These are phyloP conservation scores for Bilobella aurantiaca DNA, from an alignment of 1,140 invertebrate genomes.

Conservation along the genomic window DNA sequence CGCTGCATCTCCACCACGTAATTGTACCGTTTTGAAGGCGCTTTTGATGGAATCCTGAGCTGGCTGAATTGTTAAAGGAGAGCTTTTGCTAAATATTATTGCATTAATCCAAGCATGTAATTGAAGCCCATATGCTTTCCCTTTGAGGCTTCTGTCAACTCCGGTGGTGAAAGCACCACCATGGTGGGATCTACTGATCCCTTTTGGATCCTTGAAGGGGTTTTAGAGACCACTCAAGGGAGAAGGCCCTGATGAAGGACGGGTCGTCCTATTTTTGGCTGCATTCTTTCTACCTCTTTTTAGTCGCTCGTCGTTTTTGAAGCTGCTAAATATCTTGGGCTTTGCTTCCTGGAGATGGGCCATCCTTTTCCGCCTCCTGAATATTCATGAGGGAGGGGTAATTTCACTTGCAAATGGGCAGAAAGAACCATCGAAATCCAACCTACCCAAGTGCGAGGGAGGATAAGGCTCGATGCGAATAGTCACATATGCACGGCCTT, in stretches of 20 bases:
- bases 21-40: no score
- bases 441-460: no score
- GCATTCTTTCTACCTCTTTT: constrained; percentile 1
- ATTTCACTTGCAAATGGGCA: constrained; percentile 9
- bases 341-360: not conserved
- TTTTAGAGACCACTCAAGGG: no score
- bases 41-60: no score
- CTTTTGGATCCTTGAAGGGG: not conserved
- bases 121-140: constrained; percentile 12
- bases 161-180: not conserved
- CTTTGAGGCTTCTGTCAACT: not conserved
- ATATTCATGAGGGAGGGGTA: constrained; percentile 5
- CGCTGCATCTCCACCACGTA: no score
- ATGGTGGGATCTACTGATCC: not conserved
- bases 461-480: no score
- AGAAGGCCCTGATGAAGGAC: no score
- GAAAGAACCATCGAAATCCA: no score
- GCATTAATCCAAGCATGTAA: constrained; percentile 29
- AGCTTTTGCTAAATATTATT: constrained; percentile 32
- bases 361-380: not conserved
- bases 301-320: not conserved
- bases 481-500: no score
- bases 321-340: not conserved
- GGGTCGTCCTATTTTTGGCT: not conserved
- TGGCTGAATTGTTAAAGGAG: no score